Conservation (phyloP, 1,140 invertebrate species). For the Mesaphorura yosii region DNA sequence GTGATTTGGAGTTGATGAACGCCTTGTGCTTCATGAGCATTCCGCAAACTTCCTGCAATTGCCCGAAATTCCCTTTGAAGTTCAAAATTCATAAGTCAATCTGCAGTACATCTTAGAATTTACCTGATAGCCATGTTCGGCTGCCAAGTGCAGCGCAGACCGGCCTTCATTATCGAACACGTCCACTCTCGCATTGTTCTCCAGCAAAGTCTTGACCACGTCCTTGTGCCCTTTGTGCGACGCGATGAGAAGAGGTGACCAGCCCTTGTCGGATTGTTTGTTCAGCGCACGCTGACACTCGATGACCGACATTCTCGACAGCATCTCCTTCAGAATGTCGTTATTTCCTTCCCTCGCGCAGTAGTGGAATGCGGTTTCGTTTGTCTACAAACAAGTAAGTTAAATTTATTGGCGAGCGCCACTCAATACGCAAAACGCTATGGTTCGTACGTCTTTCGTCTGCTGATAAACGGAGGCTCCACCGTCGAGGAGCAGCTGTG, state of each 20-base stretch:
- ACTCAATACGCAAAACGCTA: neutral
- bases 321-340: constrained; percentile 84
- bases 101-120: neutral
- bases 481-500: constrained; percentile 72
- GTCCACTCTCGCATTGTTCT: constrained; percentile 91
- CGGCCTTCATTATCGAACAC: constrained; percentile 94
- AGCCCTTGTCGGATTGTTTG: constrained; percentile 77
- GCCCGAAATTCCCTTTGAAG: neutral
- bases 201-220: constrained; percentile 69
- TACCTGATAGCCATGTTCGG: constrained; percentile 26
- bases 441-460: constrained; percentile 51
- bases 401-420: constrained; percentile 1
- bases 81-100: neutral
- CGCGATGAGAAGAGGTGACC: constrained; percentile 92
- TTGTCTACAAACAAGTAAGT: constrained; percentile 44
- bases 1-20: constrained; percentile 91
- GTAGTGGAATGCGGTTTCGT: constrained; percentile 91
- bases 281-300: constrained; percentile 88
- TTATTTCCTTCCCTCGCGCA: constrained; percentile 91
- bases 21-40: constrained; percentile 91
- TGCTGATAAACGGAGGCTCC: constrained; percentile 76
- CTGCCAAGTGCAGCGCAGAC: constrained; percentile 65
- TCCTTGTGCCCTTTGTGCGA: constrained; percentile 63
- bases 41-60: constrained; percentile 50
- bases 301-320: constrained; percentile 69